Evolutionary conservation across 2,888 invertebrate genomes (phyloP), one percentile per base, ranked within the genome.

Genomic region (Brenthis hecate): DNA sequence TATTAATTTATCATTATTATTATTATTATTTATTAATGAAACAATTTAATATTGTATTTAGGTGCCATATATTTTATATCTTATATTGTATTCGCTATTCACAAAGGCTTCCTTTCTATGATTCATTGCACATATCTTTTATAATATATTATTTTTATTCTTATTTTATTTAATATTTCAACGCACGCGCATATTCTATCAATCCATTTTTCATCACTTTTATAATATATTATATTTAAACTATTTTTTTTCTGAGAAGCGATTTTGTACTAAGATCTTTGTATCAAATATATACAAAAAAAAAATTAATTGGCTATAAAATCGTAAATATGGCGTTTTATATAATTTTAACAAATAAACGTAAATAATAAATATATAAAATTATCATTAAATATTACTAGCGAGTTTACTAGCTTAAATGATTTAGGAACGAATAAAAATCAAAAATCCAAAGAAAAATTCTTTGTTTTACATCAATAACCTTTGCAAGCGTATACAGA

Each of bases 1-100:
- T 82, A 81, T 77, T 80, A 76, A 78, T 81, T 82, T 78, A 75
- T 76, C 71, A 77, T 82, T 77, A 78, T 78, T 79, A 75, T 79
- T 74, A 73, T 75, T 75, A 72, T 74, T 73, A 70, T 73, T 76
- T 76, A 72, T 72, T 72, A 66, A 70, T 57, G 69, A 75, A 68
- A 72, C 58, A 28, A 14, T 75, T 68, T 65, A 70, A 73, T 71
- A 67, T 71, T 69, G 69, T 76, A 72, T 71, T 70, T 70, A 65
- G 72, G 56, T 74, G 61, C 61, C 57, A 69, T 48, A 62, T 64
- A 57, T 73, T 65, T 51, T 69, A 54, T 66, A 51, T 65, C 50
- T 53, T 70, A 67, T 72, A 72, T 73, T 66, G 74, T 78, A 73
- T 73, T 76, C 74, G 72, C 77, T 43, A 11, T 43, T 72, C 71